Percentiles rank a stretch among this genome's conserved stretches.
phyloP scores from a whole-genome alignment of 1,140 invertebrate species.

The Drosophila ficusphila region DNA sequence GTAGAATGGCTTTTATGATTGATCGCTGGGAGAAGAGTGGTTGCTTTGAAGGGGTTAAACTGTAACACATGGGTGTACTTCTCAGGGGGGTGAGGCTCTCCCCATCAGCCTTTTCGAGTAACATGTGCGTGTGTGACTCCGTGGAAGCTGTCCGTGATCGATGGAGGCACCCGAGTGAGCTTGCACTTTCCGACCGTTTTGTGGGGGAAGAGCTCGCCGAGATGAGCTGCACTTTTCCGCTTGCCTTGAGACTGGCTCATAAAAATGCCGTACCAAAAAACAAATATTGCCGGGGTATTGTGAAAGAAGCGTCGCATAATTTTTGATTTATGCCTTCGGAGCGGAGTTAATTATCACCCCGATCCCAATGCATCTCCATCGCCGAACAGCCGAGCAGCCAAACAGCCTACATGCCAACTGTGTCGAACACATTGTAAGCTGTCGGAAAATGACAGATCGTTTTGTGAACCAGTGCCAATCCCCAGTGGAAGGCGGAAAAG shows the following conservation, averaged over 20 bases:
- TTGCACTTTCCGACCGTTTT: constrained; percentile 46
- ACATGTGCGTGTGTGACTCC: constrained; percentile 37
- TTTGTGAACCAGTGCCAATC: constrained; percentile 48
- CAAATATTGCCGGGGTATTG: constrained; percentile 23
- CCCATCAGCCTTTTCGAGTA: constrained; percentile 21
- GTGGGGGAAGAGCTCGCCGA: neutral
- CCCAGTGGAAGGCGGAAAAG: constrained; percentile 7
- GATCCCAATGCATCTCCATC: neutral
- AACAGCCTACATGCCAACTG: constrained; percentile 9
- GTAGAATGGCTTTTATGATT: constrained; percentile 57
- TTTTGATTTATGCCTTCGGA: constrained; percentile 72
- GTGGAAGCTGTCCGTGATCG: constrained; percentile 46
- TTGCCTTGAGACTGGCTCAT: constrained; percentile 35
- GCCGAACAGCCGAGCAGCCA: too few relatives aligned
- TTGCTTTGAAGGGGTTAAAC: constrained; percentile 57
- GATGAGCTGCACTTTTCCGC: constrained; percentile 55
- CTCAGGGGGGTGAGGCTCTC: constrained; percentile 1
- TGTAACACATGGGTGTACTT: constrained; percentile 65
- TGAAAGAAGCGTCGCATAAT: constrained; percentile 47
- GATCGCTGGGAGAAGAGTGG: constrained; percentile 70
- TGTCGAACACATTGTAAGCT: constrained; percentile 62
- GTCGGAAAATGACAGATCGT: constrained; percentile 75
- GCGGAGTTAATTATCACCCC: constrained; percentile 69
- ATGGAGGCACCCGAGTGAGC: constrained; percentile 51
- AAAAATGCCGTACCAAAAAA: constrained; percentile 13